Evolutionary conservation across 2,888 invertebrate species (phyloP).

Genomic region (Antheraea yamamai): DNA sequence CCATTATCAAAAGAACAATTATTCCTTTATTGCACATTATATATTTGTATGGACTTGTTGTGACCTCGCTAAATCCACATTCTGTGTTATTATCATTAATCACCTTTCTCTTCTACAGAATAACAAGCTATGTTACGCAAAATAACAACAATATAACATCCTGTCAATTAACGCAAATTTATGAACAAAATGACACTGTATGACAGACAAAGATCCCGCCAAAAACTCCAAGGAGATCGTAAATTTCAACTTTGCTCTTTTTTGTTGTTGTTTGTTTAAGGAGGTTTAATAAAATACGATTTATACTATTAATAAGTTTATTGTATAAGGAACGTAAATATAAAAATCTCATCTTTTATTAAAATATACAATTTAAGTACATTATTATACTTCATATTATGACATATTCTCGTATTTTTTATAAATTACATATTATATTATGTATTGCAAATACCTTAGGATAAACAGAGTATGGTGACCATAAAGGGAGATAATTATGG

Average conservation of each 20-base stretch:
- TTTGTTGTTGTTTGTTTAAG: neutral
- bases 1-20: too few relatives aligned
- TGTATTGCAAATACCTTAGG: neutral
- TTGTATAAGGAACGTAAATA: constrained; percentile 20
- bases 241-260: neutral
- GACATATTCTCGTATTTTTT: neutral
- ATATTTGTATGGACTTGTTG: too few relatives aligned
- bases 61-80: too few relatives aligned
- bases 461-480: neutral
- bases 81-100: too few relatives aligned
- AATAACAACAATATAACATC: too few relatives aligned
- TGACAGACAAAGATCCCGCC: too few relatives aligned
- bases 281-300: neutral
- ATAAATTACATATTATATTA: neutral
- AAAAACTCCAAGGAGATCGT: neutral
- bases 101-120: too few relatives aligned
- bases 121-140: too few relatives aligned
- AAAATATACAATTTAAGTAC: constrained; percentile 10
- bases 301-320: constrained; percentile 20
- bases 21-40: too few relatives aligned
- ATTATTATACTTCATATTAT: neutral
- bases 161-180: too few relatives aligned
- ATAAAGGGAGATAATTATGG: neutral
- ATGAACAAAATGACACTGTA: too few relatives aligned
- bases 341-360: constrained; percentile 11